phyloP scores from a whole-genome alignment of 2,797 vertebrate species.

The Hyperoplus immaculatus region DNA sequence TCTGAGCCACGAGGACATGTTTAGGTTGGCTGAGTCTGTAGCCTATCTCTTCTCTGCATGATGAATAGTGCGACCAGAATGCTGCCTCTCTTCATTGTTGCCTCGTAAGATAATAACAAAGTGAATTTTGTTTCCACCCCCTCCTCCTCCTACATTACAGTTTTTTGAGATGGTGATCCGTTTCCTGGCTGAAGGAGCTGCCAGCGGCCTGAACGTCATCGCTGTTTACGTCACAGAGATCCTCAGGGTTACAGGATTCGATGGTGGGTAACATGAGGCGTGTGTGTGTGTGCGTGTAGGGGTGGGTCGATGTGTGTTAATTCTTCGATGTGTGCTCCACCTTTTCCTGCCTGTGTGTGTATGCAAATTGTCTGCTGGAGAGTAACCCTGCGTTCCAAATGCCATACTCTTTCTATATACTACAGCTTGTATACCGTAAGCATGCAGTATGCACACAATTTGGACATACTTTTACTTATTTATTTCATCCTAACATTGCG shows the following conservation, averaged over 20 bases:
- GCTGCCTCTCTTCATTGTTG: conserved; percentile 45
- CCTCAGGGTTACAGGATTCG: conserved; percentile 83
- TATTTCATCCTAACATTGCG: too few relatives aligned
- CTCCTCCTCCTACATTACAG: conserved; percentile 56
- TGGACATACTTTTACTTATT: too few relatives aligned
- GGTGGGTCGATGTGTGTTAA: not conserved
- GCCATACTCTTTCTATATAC: too few relatives aligned
- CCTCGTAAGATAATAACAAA: conserved; percentile 3
- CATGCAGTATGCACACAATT: too few relatives aligned
- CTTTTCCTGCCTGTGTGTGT: not conserved
- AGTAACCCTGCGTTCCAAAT: too few relatives aligned
- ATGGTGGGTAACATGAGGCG: conserved; percentile 76
- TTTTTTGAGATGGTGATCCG: conserved; percentile 81
- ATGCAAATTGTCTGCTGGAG: too few relatives aligned
- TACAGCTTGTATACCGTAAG: too few relatives aligned
- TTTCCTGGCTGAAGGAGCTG: conserved; percentile 86
- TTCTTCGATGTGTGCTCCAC: not conserved
- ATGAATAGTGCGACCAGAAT: conserved; percentile 24
- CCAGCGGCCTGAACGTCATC: conserved; percentile 88
- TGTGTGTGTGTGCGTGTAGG: not conserved
- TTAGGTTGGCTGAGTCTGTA: not conserved
- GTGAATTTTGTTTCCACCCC: conserved; percentile 17
- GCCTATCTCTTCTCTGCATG: conserved; percentile 25
- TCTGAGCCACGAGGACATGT: not conserved
- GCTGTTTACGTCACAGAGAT: conserved; percentile 86